Evolutionary conservation across 2,797 vertebrate genomes (phyloP), one percentile per base, ranked within the genome.

Genomic region (Rhabdomys pumilio): DNA sequence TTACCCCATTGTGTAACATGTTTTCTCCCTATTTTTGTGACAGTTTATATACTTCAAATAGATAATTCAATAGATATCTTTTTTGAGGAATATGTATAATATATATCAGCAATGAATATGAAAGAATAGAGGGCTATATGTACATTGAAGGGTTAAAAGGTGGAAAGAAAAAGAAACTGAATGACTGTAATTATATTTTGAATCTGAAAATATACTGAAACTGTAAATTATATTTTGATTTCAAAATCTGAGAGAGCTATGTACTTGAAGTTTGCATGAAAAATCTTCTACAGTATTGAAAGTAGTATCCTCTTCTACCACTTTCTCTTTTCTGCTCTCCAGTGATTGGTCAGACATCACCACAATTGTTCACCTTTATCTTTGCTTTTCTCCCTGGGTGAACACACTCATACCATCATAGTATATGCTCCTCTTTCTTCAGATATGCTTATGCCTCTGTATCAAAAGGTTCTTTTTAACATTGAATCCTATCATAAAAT

Each of bases 331-430:
- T 38, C 55, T 61, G 20, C 22, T 77, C 34, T 11, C 38, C 12
- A 17, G 7, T 50, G 38, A 90, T 38, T 84, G 4, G 2, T 17
- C 5, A 75, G 5, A 4, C 20, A 63, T 38, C 22, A 11, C 53
- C 17, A 20, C 6, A 29, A n/a, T 4, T 61, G 11, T 22, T 34
- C 10, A 14, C 22, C n/a, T 44, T 55, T 3, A 1, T 2, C 2
- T 72, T 73, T 57, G 4, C 15, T 84, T 2, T 85, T 80, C 29
- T 83, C 3, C 47, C 34, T 91, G 5, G 1, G 31, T 10, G 50
- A 86, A 59, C 1, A 19, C 8, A 26, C 14, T 65, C 1, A 47
- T 2, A 13, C 0, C 38, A 6, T 4, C 3, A 17, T 4, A 50
- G 7, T 10, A 61, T 41, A 15, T 44, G 1, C 19, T 69, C 3